These are phyloP conservation scores for Poliocrania exsul DNA, from an alignment of 2,797 vertebrate genomes.

Conservation along the genomic window DNA sequence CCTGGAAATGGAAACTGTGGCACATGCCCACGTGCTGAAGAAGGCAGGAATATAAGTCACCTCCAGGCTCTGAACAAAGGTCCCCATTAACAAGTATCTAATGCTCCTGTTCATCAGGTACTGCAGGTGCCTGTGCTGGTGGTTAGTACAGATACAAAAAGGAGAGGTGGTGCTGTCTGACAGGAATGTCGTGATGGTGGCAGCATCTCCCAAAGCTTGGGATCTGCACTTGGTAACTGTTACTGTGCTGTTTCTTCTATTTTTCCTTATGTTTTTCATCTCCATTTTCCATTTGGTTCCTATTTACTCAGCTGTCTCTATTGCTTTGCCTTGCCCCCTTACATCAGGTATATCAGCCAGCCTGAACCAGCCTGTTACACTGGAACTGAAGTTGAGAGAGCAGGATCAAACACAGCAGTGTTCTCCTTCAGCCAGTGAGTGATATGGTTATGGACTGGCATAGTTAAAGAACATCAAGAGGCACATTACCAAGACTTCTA, in stretches of 20 bases:
- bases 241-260: not conserved
- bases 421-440: not conserved
- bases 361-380: not conserved
- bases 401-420: not conserved
- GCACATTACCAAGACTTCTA: not conserved
- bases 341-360: not conserved
- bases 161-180: not conserved
- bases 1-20: not conserved
- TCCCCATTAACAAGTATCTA: not conserved
- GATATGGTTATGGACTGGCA: not conserved
- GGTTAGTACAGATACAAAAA: accelerated
- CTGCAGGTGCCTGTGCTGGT: not conserved
- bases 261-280: not conserved
- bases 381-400: not conserved
- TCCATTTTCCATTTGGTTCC: not conserved
- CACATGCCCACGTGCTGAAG: not conserved
- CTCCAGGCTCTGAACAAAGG: not conserved
- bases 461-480: not conserved
- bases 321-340: not conserved
- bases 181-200: accelerated
- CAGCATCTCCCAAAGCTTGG: not conserved
- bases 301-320: not conserved
- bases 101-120: not conserved
- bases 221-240: not conserved
- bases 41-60: not conserved